These are phyloP conservation scores for Elaphurus davidianus DNA, from an alignment of 2,113 vertebrate species.

Conservation along the genomic window DNA sequence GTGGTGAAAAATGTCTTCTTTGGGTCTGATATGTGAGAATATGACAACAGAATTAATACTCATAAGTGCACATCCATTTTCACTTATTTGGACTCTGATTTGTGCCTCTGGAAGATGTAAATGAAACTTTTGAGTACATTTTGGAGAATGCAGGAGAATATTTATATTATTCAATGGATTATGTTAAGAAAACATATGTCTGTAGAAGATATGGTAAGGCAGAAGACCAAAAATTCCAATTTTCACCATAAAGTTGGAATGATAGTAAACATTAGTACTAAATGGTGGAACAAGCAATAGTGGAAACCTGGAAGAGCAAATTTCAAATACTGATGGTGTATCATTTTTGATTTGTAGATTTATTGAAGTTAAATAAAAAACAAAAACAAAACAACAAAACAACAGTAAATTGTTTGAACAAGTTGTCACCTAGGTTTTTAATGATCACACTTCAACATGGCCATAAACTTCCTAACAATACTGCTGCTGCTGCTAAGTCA, in stretches of 20 bases:
- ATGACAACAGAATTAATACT: not conserved
- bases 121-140: not conserved
- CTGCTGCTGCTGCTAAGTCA: not conserved
- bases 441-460: not conserved
- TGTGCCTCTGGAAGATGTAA: not conserved
- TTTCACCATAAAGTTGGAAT: not conserved
- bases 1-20: not conserved
- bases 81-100: not conserved
- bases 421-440: not conserved
- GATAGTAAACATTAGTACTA: not conserved
- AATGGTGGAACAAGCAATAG: not conserved
- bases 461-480: not conserved
- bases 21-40: not conserved
- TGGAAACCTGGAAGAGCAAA: not conserved
- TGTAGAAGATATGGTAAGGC: too few relatives aligned
- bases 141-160: not conserved
- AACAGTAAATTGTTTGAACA: not conserved
- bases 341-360: not conserved
- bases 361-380: not conserved
- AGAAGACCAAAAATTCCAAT: not conserved
- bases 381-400: not conserved
- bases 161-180: not conserved
- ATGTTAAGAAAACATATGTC: not conserved
- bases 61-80: not conserved
- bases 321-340: not conserved